A percentile compares a stretch with the other conserved stretches of the same genome.
phyloP scores from a whole-genome alignment of 2,888 invertebrate genomes.

The Pollenia angustigena region DNA sequence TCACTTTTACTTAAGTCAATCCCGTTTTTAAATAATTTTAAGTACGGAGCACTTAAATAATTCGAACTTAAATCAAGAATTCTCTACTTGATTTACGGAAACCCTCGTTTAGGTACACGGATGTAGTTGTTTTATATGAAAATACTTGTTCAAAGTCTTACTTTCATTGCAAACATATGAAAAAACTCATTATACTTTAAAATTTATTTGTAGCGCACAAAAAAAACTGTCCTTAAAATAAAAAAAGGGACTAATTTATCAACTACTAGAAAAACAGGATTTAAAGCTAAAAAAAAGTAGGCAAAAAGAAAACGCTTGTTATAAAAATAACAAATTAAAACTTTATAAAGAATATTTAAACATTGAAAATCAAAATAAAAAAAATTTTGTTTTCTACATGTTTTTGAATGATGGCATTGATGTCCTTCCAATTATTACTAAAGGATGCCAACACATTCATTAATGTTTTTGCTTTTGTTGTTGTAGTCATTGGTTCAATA shows the following conservation, averaged over 20 bases:
- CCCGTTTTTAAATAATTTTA: no score
- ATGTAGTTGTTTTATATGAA: no score
- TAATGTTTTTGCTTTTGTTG: not conserved
- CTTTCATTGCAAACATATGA: no score
- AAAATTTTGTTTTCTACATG: conserved; percentile 33
- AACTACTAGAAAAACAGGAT: conserved; percentile 16
- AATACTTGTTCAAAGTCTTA: no score
- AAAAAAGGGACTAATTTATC: conserved; percentile 27
- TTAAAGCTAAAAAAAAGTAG: not conserved
- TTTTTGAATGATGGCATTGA: conserved; percentile 19
- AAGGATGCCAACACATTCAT: conserved; percentile 3
- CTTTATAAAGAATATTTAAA: conserved; percentile 36
- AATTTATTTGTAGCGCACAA: no score
- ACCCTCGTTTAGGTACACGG: no score
- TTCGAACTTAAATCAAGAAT: no score
- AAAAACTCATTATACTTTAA: no score
- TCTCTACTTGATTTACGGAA: no score
- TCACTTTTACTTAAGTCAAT: no score
- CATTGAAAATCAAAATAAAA: not conserved
- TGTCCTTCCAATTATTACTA: conserved; percentile 25
- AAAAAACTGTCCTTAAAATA: not conserved
- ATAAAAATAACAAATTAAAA: conserved; percentile 47
- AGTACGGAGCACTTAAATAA: no score
- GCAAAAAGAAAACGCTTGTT: not conserved
- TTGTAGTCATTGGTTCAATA: conserved; percentile 11